A percentile compares a stretch with the other conserved stretches of the same genome.
phyloP scores from a whole-genome alignment of 2,888 invertebrate species.

The Microplitis deprimator region DNA sequence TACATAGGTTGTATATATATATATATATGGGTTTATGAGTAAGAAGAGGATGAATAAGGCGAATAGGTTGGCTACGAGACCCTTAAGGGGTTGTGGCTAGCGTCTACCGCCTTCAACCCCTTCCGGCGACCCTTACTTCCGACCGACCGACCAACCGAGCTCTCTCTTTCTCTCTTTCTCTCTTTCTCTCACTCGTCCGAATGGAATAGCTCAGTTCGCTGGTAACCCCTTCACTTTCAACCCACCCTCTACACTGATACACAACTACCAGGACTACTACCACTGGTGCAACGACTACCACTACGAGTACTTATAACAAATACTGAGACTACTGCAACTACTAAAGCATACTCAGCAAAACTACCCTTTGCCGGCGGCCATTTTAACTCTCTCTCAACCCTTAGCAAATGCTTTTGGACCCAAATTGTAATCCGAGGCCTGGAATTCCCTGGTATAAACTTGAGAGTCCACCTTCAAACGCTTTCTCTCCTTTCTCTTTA shows the following conservation, averaged over 20 bases:
- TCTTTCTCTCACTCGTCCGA: conserved; percentile 49
- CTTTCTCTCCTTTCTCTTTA: neutral
- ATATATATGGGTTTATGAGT: conserved; percentile 47
- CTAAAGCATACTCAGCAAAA: conserved; percentile 39
- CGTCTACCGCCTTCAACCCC: conserved; percentile 59
- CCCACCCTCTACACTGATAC: conserved; percentile 57
- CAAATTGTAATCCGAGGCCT: conserved; percentile 68
- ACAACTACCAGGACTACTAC: conserved; percentile 36
- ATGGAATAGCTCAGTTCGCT: conserved; percentile 49
- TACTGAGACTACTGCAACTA: neutral
- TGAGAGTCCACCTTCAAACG: conserved; percentile 43
- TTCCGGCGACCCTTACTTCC: conserved; percentile 41
- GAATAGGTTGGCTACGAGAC: conserved; percentile 70
- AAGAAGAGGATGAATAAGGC: conserved; percentile 65
- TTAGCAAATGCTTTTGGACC: conserved; percentile 57
- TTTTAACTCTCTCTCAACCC: conserved; percentile 66
- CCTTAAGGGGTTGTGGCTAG: conserved; percentile 72
- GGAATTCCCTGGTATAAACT: conserved; percentile 57
- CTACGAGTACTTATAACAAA: neutral
- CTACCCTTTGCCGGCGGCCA: conserved; percentile 68
- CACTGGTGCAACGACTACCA: neutral
- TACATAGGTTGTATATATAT: conserved; percentile 7
- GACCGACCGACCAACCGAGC: conserved; percentile 48
- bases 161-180: conserved; percentile 41
- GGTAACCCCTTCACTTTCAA: conserved; percentile 61